Conservation (phyloP, 37 sponge, comb jelly and placozoan genomes). For the Sycon ciliatum region DNA sequence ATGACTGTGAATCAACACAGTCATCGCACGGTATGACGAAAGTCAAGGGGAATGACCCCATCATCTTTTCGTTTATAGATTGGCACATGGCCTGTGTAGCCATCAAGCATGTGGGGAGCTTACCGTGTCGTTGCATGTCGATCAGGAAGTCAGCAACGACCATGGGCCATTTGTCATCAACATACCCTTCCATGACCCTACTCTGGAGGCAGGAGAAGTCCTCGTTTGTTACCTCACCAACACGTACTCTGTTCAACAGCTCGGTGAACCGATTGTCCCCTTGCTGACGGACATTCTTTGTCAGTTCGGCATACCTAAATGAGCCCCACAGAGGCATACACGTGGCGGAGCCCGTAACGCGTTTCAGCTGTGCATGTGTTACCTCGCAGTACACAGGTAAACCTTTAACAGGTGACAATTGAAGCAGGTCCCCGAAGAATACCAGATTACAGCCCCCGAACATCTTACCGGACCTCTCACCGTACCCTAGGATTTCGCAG, state of each 20-base stretch:
- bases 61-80: no score
- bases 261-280: conserved; percentile 14
- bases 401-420: conserved; percentile 39
- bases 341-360: not conserved
- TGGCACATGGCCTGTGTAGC: no score
- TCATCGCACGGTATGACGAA: no score
- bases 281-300: conserved; percentile 58
- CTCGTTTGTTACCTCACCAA: not conserved
- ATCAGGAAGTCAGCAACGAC: no score
- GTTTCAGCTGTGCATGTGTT: not conserved
- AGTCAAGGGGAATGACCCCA: no score
- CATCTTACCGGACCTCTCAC: conserved; percentile 1
- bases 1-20: no score
- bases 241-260: conserved; percentile 23
- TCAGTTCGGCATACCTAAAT: conserved; percentile 40
- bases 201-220: no score
- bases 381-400: not conserved
- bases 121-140: no score
- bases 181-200: no score
- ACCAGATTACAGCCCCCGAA: conserved; percentile 30
- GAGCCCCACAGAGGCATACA: conserved; percentile 34
- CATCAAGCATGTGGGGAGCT: no score
- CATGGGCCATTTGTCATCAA: no score
- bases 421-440: conserved; percentile 47
- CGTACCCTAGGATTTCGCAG: conserved; percentile 37